Conservation (phyloP, 30 jellyfish, hydroid and myxozoan species). For the Turritopsis rubra region DNA sequence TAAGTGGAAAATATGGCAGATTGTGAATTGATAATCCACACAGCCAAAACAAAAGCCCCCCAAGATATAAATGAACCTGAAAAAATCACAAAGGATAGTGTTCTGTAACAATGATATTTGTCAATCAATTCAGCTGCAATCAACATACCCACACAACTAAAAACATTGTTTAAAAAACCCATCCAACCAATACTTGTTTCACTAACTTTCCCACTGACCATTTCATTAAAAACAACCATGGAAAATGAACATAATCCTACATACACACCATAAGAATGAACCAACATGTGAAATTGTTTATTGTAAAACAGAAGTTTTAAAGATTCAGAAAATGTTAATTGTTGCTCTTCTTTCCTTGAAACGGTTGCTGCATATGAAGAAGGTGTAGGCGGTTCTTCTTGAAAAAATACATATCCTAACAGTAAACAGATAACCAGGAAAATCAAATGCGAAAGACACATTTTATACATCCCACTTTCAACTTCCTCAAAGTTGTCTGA, state of each 20-base stretch:
- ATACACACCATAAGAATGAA: conserved; percentile 53
- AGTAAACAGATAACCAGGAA: conserved; percentile 29
- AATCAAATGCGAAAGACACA: conserved; percentile 47
- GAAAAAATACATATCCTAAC: conserved; percentile 30
- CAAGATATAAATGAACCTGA: conserved; percentile 30
- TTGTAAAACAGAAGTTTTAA: conserved; percentile 35
- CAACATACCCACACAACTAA: conserved; percentile 41
- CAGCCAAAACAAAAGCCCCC: conserved; percentile 47
- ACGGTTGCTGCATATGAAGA: conserved; percentile 69
- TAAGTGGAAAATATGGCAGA: conserved; percentile 23
- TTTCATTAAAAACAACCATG: conserved; percentile 36
- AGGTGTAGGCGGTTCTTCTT: conserved; percentile 54
- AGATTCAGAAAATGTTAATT: conserved; percentile 24
- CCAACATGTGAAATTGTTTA: conserved; percentile 39
- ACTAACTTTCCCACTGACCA: conserved; percentile 27
- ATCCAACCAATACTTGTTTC: conserved; percentile 66
- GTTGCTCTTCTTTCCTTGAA: conserved; percentile 27
- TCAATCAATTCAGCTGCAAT: conserved; percentile 45
- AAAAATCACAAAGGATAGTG: conserved; percentile 25
- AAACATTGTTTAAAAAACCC: conserved; percentile 52
- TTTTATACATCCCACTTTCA: conserved; percentile 33
- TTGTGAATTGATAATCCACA: conserved; percentile 29
- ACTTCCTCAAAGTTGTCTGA: conserved; percentile 23
- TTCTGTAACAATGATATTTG: conserved; percentile 31
- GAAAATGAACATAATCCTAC: conserved; percentile 43